Conservation (phyloP, 92 coral and sea anemone species). For the Epizoanthus stellaris region DNA sequence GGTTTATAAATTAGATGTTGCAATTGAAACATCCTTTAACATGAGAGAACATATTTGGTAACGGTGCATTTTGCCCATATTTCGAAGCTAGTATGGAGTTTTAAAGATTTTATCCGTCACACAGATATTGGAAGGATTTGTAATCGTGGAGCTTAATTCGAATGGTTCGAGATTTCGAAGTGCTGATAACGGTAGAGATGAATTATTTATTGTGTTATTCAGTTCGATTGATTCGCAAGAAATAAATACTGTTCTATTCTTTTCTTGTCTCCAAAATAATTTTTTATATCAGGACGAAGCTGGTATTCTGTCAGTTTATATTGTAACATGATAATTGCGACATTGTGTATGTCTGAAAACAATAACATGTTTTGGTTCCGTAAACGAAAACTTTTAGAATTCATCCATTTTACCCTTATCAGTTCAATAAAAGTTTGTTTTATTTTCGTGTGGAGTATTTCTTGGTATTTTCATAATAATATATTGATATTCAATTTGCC, state of each 20-base stretch:
- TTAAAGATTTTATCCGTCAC: background rate
- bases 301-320: background rate
- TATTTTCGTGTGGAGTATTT: background rate
- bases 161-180: background rate
- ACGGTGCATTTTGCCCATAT: slow-evolving; percentile 5
- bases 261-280: no score
- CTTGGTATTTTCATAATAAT: background rate
- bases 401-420: slow-evolving; percentile 15
- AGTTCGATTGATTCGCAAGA: background rate
- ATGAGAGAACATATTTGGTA: no score
- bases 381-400: background rate
- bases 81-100: background rate
- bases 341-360: background rate
- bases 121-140: background rate
- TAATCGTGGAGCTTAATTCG: background rate
- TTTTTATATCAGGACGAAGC: no score
- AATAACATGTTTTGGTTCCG: slow-evolving; percentile 1
- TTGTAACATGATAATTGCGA: slow-evolving; percentile 13
- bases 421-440: slow-evolving; percentile 1
- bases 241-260: background rate
- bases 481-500: background rate
- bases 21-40: no score
- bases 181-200: slow-evolving; percentile 1
- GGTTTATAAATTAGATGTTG: no score
- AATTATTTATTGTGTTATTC: slow-evolving; percentile 14